Evolutionary conservation across 1,140 invertebrate species (phyloP), one percentile per base, ranked within the genome.

Genomic region (Ostrea edulis): DNA sequence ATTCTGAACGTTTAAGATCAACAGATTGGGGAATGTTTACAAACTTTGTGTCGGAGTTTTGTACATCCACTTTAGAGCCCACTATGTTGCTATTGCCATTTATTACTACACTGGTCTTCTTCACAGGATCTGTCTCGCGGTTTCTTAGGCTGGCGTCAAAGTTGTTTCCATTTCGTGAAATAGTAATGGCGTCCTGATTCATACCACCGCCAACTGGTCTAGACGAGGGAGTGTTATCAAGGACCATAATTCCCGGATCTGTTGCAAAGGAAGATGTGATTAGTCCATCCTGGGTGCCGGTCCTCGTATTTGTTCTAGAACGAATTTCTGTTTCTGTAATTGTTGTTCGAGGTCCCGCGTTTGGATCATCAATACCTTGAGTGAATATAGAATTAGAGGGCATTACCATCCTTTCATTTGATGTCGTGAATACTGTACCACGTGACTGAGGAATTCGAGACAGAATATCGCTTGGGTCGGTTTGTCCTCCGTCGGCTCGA

Each of bases 261-360:
- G 29, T 14, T 9, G 12, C 29, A 9, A 77, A 22, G 25, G 68
- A 77, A 11, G 68, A 25, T 14, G 17, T 77, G 9, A 77, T 29
- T 77, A 12, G 68, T 14, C 12, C 7, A 17, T 35, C 35, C 14
- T 29, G 29, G 25, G 68, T 22, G 29, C 29, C 68, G 25, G 12
- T 77, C 4, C 25, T 25, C 29, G 12, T 77, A 25, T 77, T 77
- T 29, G 68, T 35, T 3, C 14, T 77, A 17, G 25, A 14, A 29
- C 25, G 68, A 77, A 77, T 77, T 77, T 77, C 68, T 77, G 68
- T 77, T 77, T 77, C 68, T 77, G 68, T 77, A 77, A 77, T 77
- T 12, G 68, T 77, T 35, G 68, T 77, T 29, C 68, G 22, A 29
- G 68, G 35, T 8, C 68, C 25, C 29, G 68, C 17, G 9, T 35